phyloP scores from a whole-genome alignment of 2,888 invertebrate genomes.

The Gortyna flavago region DNA sequence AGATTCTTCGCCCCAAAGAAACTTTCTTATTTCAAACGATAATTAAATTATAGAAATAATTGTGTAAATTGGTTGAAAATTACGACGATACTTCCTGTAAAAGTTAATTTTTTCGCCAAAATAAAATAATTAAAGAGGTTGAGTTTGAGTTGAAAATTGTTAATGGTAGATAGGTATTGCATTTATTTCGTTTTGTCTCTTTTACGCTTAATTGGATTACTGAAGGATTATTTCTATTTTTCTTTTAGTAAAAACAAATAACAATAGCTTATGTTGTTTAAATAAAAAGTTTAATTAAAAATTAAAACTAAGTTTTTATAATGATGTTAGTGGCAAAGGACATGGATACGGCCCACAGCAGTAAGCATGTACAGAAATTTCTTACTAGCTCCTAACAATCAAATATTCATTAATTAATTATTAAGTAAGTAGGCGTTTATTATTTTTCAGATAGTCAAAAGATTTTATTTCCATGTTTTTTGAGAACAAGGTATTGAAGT shows the following conservation, averaged over 20 bases:
- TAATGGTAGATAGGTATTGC: conserved; percentile 47
- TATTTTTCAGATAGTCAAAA: not conserved
- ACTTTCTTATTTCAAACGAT: conserved; percentile 74
- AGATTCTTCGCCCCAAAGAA: conserved; percentile 73
- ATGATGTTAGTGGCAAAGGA: not conserved
- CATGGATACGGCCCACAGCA: no score
- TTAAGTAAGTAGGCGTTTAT: no score
- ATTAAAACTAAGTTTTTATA: not conserved
- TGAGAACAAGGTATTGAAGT: no score
- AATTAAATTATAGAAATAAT: conserved; percentile 73
- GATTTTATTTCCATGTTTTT: not conserved
- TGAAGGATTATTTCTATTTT: not conserved
- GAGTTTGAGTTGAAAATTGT: conserved; percentile 46
- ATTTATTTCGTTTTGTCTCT: conserved; percentile 33
- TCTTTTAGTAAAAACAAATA: not conserved
- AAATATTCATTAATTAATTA: not conserved
- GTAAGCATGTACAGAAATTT: no score
- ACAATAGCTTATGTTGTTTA: not conserved
- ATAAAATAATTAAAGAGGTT: conserved; percentile 36
- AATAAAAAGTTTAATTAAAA: not conserved
- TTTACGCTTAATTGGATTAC: conserved; percentile 26
- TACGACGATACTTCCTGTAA: conserved; percentile 65
- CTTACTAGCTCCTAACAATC: not conserved
- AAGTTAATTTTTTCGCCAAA: conserved; percentile 48
- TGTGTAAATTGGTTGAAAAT: conserved; percentile 68